Base-by-base conservation (phyloP, 37 sponge, comb jelly and placozoan species). In the Diacarnus erythraeanus region DNA sequence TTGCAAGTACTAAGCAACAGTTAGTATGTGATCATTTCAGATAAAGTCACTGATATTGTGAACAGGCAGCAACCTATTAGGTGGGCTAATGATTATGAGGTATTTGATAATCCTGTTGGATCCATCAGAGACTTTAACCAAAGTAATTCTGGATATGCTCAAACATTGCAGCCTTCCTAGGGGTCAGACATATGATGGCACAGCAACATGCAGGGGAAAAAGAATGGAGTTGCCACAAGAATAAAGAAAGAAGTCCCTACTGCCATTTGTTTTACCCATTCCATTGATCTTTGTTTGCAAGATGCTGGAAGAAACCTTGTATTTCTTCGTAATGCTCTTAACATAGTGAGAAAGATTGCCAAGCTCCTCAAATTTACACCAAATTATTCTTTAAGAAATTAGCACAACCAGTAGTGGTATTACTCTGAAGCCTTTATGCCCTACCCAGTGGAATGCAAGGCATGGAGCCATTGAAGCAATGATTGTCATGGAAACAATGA, bases 391-490 rank as follows among this genome's bases (percentile, higher is more conserved):
- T 12, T 47, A 12, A 47, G 51, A 47, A 47, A 47, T 47, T 85
- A 33, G 42, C 35, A 36, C 25, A 41, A 35, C 27, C 47, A 27
- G 68, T 63, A n/a, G 25, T 40, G 75, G 61, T 26, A 40, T 54
- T 26, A 42, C 23, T 60, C 21, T 79, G 15, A 83, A 89, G 74
- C 80, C 75, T 33, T 69, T 89, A 21, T 84, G 90, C 47, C 84
- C 69, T 51, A 89, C 80, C 22, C 41, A 84, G 36, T 89, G 84
- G 90, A 89, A 84, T 44, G 90, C 57, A 37, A 71, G 84, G 36
- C 77, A 83, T 21, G 69, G 30, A 36, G 84, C 89, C 39, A 64
- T 88, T 56, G 75, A 77, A 36, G 89, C 84, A 12, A 58, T 88
- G n/a, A 54, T 88, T 22, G 38, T 88, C 22, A 74, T 78, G 59